phyloP scores from a whole-genome alignment of 2,888 invertebrate species.

The Parapristionchus giblindavisi region DNA sequence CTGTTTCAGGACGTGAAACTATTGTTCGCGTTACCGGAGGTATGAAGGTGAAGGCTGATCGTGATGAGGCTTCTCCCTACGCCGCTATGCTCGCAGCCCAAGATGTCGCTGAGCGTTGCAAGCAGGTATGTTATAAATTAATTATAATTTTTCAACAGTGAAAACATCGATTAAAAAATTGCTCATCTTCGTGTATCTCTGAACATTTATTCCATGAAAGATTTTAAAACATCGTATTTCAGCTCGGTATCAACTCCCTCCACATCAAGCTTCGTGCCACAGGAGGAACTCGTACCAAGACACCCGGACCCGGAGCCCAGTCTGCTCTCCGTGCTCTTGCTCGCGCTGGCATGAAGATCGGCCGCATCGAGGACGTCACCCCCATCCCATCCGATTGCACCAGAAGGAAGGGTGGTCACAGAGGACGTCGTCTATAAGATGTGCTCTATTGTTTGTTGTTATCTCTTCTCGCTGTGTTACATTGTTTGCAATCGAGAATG shows the following conservation, averaged over 20 bases:
- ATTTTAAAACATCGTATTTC: slow-evolving; percentile 39
- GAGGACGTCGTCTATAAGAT: slow-evolving; percentile 94
- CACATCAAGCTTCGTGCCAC: slow-evolving; percentile 98
- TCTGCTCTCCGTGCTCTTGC: slow-evolving; percentile 97
- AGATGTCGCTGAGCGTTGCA: slow-evolving; percentile 99
- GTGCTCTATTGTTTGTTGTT: slow-evolving; percentile 32
- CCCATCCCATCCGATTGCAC: slow-evolving; percentile 99
- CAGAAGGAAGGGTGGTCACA: slow-evolving; percentile 98
- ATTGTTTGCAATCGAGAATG: slow-evolving; percentile 14
- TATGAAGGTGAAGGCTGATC: slow-evolving; percentile 99
- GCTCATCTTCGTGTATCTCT: not conserved
- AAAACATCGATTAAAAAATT: not conserved
- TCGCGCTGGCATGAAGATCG: slow-evolving; percentile 98
- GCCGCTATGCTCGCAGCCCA: slow-evolving; percentile 99
- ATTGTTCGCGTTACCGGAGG: slow-evolving; percentile 82
- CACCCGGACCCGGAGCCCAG: slow-evolving; percentile 86
- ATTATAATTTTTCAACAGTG: too few relatives aligned
- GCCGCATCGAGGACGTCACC: slow-evolving; percentile 96
- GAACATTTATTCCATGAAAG: too few relatives aligned
- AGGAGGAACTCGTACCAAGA: slow-evolving; percentile 78
- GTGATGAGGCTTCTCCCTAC: slow-evolving; percentile 99
- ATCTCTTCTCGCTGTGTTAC: slow-evolving; percentile 11
- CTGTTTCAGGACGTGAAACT: slow-evolving; percentile 73
- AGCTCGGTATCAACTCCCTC: slow-evolving; percentile 88
- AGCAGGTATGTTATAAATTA: slow-evolving; percentile 76